A percentile compares a stretch with the other conserved stretches of the same genome.
phyloP scores from a whole-genome alignment of 2,888 invertebrate species.

The Tachina grossa region DNA sequence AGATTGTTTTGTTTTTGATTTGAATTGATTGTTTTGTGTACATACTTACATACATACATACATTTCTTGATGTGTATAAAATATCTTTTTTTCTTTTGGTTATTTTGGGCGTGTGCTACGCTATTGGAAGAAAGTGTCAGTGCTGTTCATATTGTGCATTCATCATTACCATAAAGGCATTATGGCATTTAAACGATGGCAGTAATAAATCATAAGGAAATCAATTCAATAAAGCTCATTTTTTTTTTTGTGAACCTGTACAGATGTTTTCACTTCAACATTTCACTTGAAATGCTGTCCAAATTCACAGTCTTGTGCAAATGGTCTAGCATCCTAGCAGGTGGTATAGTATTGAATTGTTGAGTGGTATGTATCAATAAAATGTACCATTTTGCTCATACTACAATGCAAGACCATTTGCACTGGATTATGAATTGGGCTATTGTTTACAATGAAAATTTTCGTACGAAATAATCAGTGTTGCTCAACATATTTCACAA shows the following conservation, averaged over 20 bases:
- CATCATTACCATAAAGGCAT: slow-evolving; percentile 56
- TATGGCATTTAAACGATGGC: slow-evolving; percentile 29
- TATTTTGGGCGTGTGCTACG: slow-evolving; percentile 56
- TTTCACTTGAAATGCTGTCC: too few relatives aligned
- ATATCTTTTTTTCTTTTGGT: not conserved
- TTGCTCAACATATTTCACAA: too few relatives aligned
- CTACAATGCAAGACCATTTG: too few relatives aligned
- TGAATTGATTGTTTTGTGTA: slow-evolving; percentile 39
- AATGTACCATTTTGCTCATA: too few relatives aligned
- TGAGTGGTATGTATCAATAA: too few relatives aligned
- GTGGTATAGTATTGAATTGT: too few relatives aligned
- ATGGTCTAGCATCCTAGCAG: too few relatives aligned
- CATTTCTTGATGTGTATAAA: not conserved
- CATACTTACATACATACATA: not conserved
- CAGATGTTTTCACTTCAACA: too few relatives aligned
- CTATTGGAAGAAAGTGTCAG: slow-evolving; percentile 46
- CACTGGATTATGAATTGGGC: too few relatives aligned
- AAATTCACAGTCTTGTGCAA: too few relatives aligned
- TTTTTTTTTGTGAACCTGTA: not conserved
- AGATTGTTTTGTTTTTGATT: slow-evolving; percentile 48
- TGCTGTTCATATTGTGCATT: slow-evolving; percentile 55
- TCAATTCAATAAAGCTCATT: slow-evolving; percentile 25
- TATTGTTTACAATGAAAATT: too few relatives aligned
- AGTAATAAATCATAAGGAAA: slow-evolving; percentile 56
- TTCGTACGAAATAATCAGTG: too few relatives aligned